Conservation (phyloP, 53 echinoderm and acorn worm genomes). For the Pentamera pediparva region DNA sequence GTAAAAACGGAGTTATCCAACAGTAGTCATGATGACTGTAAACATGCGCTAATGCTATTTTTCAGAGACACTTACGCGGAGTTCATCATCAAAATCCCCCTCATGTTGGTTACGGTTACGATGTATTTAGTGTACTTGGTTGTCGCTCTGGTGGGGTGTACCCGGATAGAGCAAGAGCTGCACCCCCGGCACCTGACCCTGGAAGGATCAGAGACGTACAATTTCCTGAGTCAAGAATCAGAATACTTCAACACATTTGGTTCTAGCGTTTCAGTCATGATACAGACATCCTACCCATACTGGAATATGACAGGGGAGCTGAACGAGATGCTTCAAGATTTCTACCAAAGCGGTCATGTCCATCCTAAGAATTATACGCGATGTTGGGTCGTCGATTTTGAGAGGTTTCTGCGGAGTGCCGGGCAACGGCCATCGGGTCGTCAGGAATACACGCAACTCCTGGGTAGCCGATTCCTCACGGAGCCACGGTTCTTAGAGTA, state of each 20-base stretch:
- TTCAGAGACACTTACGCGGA: conserved; percentile 45
- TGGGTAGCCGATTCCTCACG: conserved; percentile 31
- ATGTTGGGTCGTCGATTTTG: conserved; percentile 52
- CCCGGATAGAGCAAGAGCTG: conserved; percentile 28
- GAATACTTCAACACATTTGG: conserved; percentile 41
- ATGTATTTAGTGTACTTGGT: conserved; percentile 33
- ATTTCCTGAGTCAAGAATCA: conserved; percentile 17
- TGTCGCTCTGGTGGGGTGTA: conserved; percentile 32
- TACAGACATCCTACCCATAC: conserved; percentile 26
- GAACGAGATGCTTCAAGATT: conserved; percentile 7
- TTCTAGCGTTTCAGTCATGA: conserved; percentile 40
- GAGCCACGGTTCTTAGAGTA: conserved; percentile 23
- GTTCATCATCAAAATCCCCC: conserved; percentile 5
- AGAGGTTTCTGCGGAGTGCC: conserved; percentile 22
- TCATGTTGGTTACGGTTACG: conserved; percentile 21
- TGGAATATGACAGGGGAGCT: conserved; percentile 28
- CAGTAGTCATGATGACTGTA: background rate
- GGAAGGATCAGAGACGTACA: conserved; percentile 33
- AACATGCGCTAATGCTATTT: conserved; percentile 43
- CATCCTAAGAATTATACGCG: conserved; percentile 24
- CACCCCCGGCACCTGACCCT: conserved; percentile 19
- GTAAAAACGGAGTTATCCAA: background rate
- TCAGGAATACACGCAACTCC: conserved; percentile 11
- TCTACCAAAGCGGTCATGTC: conserved; percentile 39
- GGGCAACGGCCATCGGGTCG: background rate